Conservation (phyloP, 2,888 invertebrate genomes). For the Leptinotarsa juncta region DNA sequence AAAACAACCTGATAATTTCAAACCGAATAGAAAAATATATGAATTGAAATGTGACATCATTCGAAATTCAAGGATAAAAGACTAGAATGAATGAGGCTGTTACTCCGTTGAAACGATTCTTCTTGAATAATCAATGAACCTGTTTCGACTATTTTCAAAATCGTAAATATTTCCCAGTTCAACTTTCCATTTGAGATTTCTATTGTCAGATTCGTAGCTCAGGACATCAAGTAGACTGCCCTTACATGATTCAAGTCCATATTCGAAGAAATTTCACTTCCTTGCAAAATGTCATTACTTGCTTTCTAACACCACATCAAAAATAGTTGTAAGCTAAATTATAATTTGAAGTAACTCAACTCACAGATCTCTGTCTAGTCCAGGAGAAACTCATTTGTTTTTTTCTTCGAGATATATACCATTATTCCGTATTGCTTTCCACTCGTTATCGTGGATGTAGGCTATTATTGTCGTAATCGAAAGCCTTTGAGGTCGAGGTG, state of each 20-base stretch:
- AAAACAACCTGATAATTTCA: too few relatives aligned
- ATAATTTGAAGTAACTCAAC: background rate
- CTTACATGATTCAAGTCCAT: background rate
- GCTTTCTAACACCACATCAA: constrained; percentile 9
- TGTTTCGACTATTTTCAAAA: too few relatives aligned
- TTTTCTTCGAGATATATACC: background rate
- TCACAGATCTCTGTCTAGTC: background rate
- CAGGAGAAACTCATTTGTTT: background rate
- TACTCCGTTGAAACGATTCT: too few relatives aligned
- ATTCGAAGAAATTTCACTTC: background rate
- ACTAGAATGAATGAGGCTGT: too few relatives aligned
- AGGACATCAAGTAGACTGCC: background rate
- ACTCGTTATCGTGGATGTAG: background rate
- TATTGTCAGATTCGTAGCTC: background rate
- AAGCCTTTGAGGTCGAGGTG: background rate
- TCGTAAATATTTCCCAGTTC: too few relatives aligned
- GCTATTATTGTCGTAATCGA: background rate
- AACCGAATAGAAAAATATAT: too few relatives aligned
- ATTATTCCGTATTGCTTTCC: background rate
- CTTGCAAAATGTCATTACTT: background rate
- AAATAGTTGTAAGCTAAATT: background rate
- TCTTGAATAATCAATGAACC: too few relatives aligned
- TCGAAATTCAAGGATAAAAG: too few relatives aligned
- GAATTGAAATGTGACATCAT: too few relatives aligned
- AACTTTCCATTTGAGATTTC: too few relatives aligned